Conservation (phyloP, 2,113 vertebrate genomes). For the Spea bombifrons region DNA sequence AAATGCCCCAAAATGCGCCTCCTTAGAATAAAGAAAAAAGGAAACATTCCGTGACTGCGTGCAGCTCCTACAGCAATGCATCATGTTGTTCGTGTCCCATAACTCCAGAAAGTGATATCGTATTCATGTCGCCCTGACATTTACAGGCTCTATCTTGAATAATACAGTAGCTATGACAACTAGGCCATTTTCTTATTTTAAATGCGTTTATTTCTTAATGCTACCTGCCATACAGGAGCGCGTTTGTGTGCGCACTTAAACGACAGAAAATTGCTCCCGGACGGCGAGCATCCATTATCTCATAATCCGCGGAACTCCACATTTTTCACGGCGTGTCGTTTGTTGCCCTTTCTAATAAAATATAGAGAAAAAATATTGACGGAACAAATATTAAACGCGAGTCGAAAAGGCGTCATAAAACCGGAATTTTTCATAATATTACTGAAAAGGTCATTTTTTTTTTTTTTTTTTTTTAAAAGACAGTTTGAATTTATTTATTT, state of each 20-base stretch:
- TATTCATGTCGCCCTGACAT: no score
- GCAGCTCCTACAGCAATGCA: no score
- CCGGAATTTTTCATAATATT: not conserved
- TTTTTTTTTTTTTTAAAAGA: not conserved
- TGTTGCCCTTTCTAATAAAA: not conserved
- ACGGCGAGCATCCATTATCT: not conserved
- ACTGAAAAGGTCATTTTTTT: constrained; percentile 14
- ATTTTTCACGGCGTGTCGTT: not conserved
- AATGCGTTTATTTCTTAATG: not conserved
- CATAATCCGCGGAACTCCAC: not conserved
- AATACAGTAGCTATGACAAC: not conserved
- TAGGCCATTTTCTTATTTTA: not conserved
- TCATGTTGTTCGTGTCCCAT: no score
- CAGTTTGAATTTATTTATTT: not conserved
- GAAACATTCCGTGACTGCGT: no score
- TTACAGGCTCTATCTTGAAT: not conserved
- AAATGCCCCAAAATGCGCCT: no score
- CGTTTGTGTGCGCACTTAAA: not conserved
- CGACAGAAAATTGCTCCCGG: not conserved
- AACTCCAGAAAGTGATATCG: no score
- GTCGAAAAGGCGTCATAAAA: not conserved
- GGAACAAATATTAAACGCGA: constrained; percentile 20
- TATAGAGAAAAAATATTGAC: constrained; percentile 6
- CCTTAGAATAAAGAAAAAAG: no score
- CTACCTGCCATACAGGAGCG: not conserved